Base-by-base conservation (phyloP, 2,888 invertebrate genomes). In the Heterodera filipjevi region DNA sequence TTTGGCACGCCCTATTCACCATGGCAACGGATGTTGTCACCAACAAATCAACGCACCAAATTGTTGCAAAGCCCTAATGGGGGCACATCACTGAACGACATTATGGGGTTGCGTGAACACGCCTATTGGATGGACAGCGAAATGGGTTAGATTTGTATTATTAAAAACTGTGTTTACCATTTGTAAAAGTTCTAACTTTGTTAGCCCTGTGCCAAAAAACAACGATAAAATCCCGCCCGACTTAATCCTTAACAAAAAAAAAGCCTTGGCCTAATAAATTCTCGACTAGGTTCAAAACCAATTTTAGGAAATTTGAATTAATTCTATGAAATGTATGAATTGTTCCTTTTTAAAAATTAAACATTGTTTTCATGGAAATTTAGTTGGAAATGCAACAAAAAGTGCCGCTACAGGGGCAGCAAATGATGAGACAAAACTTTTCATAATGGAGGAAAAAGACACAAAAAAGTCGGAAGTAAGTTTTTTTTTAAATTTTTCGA, bases 1-100 rank as follows among this genome's bases (percentile, higher is more conserved):
- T 82, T 82, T 66, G 82, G 82, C 33, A 59, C 53, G 53, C 66
- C 66, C 32, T 53, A 64, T 46, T 75, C 75, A 19, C 75, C 75
- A 32, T 75, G 75, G 75, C 49, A 75, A 49, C 75, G 75, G 30
- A 35, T 33, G 33, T 6, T 19, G 30, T 12, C 30, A 12, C 12
- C 39, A 53, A 5, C 19, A 19, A 16, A 53, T 53, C 22, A 30
- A 12, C 30, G 66, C 16, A 59, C n/a, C 59, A 59, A 59, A 59
- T 6, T 68, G 68, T 68, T 68, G 68, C 68, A 68, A 35, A 68
- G 68, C 22, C 68, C 33, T 6, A 68, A 68, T 16, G 68, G 14
- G 5, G 68, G 66, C 64, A 75, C 46, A 44, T 64, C 66, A 30
- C 39, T 30, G 6, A 75, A 75, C 66, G 44, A 75, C 66, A 75